These are phyloP conservation scores for Platycheirus rosarum DNA, from an alignment of 2,888 invertebrate species.

Conservation along the genomic window DNA sequence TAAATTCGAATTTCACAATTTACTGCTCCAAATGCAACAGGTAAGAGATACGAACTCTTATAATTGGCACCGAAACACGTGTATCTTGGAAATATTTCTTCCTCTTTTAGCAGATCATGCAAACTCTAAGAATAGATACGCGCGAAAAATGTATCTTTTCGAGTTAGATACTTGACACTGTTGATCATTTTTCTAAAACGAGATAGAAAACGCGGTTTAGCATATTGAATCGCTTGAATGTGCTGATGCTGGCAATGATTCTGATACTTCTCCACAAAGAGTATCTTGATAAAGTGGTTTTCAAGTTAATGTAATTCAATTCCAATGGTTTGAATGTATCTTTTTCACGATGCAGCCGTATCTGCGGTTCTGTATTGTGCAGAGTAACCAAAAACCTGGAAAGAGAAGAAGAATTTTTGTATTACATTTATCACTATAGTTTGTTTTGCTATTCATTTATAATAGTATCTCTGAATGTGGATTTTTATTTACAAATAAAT, in stretches of 20 bases:
- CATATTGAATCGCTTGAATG: neutral
- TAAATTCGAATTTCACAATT: constrained; percentile 38
- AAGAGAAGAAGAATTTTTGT: constrained; percentile 24
- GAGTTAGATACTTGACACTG: constrained; percentile 20
- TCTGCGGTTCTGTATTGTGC: constrained; percentile 33
- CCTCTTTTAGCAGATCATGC: neutral
- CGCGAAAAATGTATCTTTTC: constrained; percentile 19
- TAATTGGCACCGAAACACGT: constrained; percentile 12
- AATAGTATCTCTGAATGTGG: neutral
- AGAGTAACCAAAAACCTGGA: constrained; percentile 57
- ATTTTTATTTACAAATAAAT: neutral
- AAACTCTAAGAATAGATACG: constrained; percentile 34
- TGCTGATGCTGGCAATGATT: constrained; percentile 8
- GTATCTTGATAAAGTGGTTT: constrained; percentile 30
- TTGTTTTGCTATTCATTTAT: too few relatives aligned
- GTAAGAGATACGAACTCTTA: constrained; percentile 21
- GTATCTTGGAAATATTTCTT: constrained; percentile 14
- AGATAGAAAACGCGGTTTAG: constrained; percentile 28
- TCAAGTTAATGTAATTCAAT: constrained; percentile 39
- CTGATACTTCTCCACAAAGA: constrained; percentile 29
- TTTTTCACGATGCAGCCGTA: constrained; percentile 25
- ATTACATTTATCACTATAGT: too few relatives aligned
- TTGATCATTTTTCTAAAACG: constrained; percentile 25
- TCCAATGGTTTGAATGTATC: constrained; percentile 34
- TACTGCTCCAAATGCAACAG: constrained; percentile 42